Evolutionary conservation across 1,140 invertebrate genomes (phyloP).

Genomic region (Solenopsis invicta): DNA sequence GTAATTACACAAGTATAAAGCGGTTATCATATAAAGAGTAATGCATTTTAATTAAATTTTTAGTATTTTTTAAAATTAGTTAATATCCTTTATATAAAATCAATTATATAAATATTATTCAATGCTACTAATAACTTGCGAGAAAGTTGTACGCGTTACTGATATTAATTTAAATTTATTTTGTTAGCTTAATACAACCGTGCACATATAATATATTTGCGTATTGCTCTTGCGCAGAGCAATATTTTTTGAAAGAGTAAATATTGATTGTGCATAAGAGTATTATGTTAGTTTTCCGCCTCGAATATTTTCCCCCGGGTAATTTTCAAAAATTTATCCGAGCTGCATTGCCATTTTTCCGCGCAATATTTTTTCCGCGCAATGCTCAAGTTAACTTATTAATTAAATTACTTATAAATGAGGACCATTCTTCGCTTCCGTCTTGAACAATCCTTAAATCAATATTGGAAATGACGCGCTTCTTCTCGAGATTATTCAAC

Average conservation of each 20-base stretch:
- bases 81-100: not conserved
- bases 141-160: not conserved
- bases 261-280: constrained; percentile 11
- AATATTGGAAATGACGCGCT: not conserved
- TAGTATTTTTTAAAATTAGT: constrained; percentile 36
- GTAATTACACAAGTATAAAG: constrained; percentile 30
- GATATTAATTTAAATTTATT: constrained; percentile 43
- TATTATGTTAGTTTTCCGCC: not conserved
- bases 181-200: constrained; percentile 2
- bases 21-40: not conserved
- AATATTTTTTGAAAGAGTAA: constrained; percentile 31
- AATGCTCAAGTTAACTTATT: not conserved
- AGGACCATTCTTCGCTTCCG: not conserved
- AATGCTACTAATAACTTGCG: not conserved
- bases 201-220: constrained; percentile 4
- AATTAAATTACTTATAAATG: not conserved
- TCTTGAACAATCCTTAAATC: not conserved
- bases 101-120: not conserved
- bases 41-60: constrained; percentile 38
- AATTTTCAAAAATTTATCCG: constrained; percentile 3
- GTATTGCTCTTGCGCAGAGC: not conserved
- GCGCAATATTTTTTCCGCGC: not conserved
- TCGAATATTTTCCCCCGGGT: constrained; percentile 1
- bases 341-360: not conserved
- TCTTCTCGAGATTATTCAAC: constrained; percentile 10